Evolutionary conservation across 2,888 invertebrate species (phyloP).

Genomic region (Tipula vernalis): DNA sequence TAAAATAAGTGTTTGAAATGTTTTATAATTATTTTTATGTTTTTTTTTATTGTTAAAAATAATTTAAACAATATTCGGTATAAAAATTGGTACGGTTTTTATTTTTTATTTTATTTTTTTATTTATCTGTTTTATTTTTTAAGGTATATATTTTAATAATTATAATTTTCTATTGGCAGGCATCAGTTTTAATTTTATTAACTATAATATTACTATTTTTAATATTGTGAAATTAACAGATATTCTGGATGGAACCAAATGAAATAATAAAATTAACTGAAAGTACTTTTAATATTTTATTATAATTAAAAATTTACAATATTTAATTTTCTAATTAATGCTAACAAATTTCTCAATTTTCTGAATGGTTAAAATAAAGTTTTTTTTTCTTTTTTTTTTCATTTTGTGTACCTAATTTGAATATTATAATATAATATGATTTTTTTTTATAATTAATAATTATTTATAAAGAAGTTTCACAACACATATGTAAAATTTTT

Average conservation of each 20-base stretch:
- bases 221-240: background rate
- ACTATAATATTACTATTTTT: background rate
- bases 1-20: background rate
- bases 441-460: background rate
- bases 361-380: background rate
- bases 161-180: slow-evolving; percentile 6
- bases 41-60: background rate
- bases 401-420: background rate
- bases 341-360: background rate
- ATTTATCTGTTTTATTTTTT: background rate
- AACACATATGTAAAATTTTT: background rate
- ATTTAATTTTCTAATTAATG: background rate
- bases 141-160: background rate
- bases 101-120: background rate
- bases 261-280: background rate
- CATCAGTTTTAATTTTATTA: background rate
- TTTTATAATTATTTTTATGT: background rate
- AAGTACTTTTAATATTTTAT: background rate
- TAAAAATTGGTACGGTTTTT: slow-evolving; percentile 7
- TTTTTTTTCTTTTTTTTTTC: background rate
- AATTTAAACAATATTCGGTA: background rate
- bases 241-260: background rate
- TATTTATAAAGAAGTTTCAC: background rate
- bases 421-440: background rate
- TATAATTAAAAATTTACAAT: background rate